Evolutionary conservation across 92 coral and sea anemone genomes (phyloP), one percentile per base, ranked within the genome.

Genomic region (Isaurus tuberculatus): DNA sequence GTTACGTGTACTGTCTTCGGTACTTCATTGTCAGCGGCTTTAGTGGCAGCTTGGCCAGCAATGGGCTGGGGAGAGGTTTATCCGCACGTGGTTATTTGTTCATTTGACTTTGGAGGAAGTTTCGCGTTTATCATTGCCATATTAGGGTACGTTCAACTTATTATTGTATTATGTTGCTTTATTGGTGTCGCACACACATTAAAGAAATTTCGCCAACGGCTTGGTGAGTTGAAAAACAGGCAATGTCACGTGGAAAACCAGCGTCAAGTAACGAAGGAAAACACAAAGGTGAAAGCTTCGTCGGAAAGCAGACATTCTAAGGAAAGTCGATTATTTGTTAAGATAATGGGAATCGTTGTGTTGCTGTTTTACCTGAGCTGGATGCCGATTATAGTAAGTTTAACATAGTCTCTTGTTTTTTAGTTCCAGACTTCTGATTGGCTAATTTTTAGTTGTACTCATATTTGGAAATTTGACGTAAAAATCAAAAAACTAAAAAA

Each of bases 21-120:
- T 15, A 73, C 43, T 37, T 27, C 67, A 9, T 19, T 89, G 83
- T 79, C 78, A 33, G 90, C 89, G 64, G 92, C 86, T 15, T 85
- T 89, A 44, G 27, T 88, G 17, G 84, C 89, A 58, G 82, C 89
- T 23, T 71, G 73, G 86, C 91, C 91, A 14, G 81, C 77, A 14
- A 79, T 88, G 78, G 91, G 91, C 78, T 88, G 89, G 89, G 91
- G 91, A 8, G 71, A 58, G 42, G 91, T 88, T 2, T 66, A 66
- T 26, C 70, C 89, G 22, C 84, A 83, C 49, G 14, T 51, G 1
- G 91, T 75, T 10, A 29, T 80, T 20, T 89, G 92, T 22, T 89
- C 92, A 36, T 89, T 89, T 73, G 89, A 89, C 31, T 89, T 89
- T 33, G 86, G 84, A 5, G 86, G 89, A 68, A 58, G 86, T 43